Evolutionary conservation across 2,888 invertebrate genomes (phyloP), one percentile per base, ranked within the genome.

Genomic region (Hirudinaria manillensis): DNA sequence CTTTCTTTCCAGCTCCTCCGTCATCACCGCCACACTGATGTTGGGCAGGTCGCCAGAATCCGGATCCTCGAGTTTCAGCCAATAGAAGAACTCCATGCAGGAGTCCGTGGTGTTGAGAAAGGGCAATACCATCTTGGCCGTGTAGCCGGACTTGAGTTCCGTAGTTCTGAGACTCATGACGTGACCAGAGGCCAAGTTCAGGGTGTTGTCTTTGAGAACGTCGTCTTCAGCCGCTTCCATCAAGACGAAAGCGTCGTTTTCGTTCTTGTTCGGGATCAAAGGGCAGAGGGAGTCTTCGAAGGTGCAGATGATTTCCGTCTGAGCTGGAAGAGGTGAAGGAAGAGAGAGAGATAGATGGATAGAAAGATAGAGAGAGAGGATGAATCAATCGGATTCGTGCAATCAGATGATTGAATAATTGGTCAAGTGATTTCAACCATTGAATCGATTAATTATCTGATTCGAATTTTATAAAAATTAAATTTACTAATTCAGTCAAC

Each of bases 41-140:
- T 53, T 67, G 32, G 76, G 72, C n/a, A 56, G 34, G 36, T 76
- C 76, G 29, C 27, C 55, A 0, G 67, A 36, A 32, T 36, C 38
- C n/a, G 66, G 45, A 32, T 70, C 74, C n/a, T 51, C 36, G n/a
- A 53, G 34, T 7, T n/a, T 21, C 10, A 77, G 55, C 75, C 77
- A 75, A 70, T 76, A 77, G 75, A 72, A 76, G 51, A 77, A 51
- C 55, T 53, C 51, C 29, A 77, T 36, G 67, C 77, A 77, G 45
- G 65, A 74, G 36, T 66, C 65, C 21, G 76, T 76, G 0, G 77
- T 76, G 75, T 76, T 72, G 29, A 77, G 55, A 56, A 61, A 77
- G 38, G 75, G 55, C 0, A 77, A 45, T 19, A 51, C 21, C 32
- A 72, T 36, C n/a, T 70, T 16, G 27, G 76, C 77, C 21, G 29